phyloP scores from a whole-genome alignment of 1,140 invertebrate species.

The Metopolophium dirhodum region DNA sequence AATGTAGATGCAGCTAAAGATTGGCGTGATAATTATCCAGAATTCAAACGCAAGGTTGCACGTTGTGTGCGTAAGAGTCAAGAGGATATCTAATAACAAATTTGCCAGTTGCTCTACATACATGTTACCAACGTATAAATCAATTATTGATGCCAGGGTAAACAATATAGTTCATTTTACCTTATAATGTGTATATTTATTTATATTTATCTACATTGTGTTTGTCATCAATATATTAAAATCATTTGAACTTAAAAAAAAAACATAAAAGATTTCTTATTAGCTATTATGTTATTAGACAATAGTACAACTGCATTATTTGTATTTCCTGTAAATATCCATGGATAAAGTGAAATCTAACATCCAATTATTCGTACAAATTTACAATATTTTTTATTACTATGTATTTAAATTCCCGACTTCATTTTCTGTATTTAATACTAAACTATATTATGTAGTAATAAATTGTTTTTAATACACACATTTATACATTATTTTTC shows the following conservation, averaged over 20 bases:
- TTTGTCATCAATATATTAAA: conserved; percentile 25
- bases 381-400: conserved; percentile 6
- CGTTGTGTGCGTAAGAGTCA: conserved; percentile 98
- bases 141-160: conserved; percentile 53
- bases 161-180: conserved; percentile 37
- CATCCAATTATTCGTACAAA: conserved; percentile 3
- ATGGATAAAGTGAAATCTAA: neutral
- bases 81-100: conserved; percentile 83
- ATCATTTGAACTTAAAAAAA: conserved; percentile 4
- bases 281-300: neutral
- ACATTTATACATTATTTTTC: conserved; percentile 6
- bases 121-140: conserved; percentile 47
- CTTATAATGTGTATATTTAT: neutral
- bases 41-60: conserved; percentile 97
- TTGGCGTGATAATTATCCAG: conserved; percentile 95
- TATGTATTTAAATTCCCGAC: neutral
- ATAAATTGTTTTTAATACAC: neutral
- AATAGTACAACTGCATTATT: neutral
- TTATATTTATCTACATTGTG: conserved; percentile 5
- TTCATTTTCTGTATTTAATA: neutral
- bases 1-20: conserved; percentile 99
- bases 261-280: neutral
- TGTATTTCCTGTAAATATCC: neutral
- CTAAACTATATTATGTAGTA: neutral
- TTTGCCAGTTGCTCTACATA: conserved; percentile 47